phyloP scores from a whole-genome alignment of 2,113 vertebrate species.

The Lontra canadensis region DNA sequence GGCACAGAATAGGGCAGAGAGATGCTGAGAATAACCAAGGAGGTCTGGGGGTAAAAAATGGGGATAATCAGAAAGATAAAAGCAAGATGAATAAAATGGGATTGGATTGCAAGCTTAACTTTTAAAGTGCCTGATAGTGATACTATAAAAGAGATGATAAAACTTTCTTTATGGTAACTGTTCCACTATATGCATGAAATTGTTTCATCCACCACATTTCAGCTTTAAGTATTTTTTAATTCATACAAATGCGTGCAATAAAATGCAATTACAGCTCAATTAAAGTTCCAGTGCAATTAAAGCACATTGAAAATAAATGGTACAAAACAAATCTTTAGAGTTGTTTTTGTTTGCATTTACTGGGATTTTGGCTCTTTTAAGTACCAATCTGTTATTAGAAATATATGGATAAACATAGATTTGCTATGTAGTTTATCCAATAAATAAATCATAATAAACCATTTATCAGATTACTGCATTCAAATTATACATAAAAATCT shows the following conservation, averaged over 20 bases:
- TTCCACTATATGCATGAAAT: constrained; percentile 76
- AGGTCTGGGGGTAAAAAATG: background rate
- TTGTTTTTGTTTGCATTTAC: constrained; percentile 61
- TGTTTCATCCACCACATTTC: constrained; percentile 76
- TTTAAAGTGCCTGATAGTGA: constrained; percentile 70
- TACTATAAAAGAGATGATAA: constrained; percentile 78
- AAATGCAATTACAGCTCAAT: constrained; percentile 84
- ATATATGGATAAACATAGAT: constrained; percentile 21
- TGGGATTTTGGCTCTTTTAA: constrained; percentile 36
- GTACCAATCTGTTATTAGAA: constrained; percentile 53
- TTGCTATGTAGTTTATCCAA: background rate
- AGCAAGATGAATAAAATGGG: constrained; percentile 67
- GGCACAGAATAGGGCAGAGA: background rate
- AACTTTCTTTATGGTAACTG: constrained; percentile 81
- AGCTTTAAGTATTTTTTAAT: constrained; percentile 84
- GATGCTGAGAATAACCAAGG: background rate
- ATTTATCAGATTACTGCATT: constrained; percentile 10
- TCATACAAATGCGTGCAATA: constrained; percentile 85
- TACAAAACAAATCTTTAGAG: constrained; percentile 71
- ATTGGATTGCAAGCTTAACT: constrained; percentile 68
- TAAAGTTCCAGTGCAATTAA: constrained; percentile 81
- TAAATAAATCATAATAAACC: constrained; percentile 48
- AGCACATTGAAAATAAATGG: constrained; percentile 76
- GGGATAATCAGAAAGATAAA: constrained; percentile 31
- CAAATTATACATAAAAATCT: constrained; percentile 26